Conservation (phyloP, 2,888 invertebrate genomes). For the Tuberolachnus salignus region DNA sequence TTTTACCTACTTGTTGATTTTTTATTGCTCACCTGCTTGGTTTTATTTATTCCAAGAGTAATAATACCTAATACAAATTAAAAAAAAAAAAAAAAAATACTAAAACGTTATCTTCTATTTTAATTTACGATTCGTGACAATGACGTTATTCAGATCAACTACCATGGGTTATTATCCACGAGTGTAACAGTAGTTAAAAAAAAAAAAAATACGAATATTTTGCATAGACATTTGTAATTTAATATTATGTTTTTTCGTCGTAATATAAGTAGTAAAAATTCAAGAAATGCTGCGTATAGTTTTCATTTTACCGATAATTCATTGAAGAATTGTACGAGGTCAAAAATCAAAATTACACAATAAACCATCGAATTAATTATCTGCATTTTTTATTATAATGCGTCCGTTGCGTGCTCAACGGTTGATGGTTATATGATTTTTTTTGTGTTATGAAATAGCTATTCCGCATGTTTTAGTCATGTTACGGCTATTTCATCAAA, state of each 20-base stretch:
- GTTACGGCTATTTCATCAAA: conserved; percentile 16
- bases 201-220: not conserved
- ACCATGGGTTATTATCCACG: too few species aligned
- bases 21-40: not conserved
- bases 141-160: too few species aligned
- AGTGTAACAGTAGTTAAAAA: too few species aligned
- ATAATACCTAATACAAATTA: not conserved
- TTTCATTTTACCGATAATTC: not conserved
- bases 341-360: not conserved
- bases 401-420: not conserved
- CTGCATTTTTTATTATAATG: not conserved
- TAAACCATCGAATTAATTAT: not conserved
- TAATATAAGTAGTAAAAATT: not conserved
- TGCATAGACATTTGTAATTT: not conserved
- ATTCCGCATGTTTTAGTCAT: conserved; percentile 13
- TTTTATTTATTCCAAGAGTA: not conserved
- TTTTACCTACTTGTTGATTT: conserved; percentile 2
- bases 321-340: not conserved
- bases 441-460: conserved; percentile 22
- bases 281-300: not conserved
- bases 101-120: too few species aligned
- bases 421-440: not conserved
- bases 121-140: not conserved
- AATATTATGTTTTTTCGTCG: not conserved
- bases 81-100: too few species aligned